A percentile compares a stretch with the other conserved stretches of the same genome.
phyloP scores from a whole-genome alignment of 92 coral and sea anemone genomes.

The Epizoanthus illoricatus region DNA sequence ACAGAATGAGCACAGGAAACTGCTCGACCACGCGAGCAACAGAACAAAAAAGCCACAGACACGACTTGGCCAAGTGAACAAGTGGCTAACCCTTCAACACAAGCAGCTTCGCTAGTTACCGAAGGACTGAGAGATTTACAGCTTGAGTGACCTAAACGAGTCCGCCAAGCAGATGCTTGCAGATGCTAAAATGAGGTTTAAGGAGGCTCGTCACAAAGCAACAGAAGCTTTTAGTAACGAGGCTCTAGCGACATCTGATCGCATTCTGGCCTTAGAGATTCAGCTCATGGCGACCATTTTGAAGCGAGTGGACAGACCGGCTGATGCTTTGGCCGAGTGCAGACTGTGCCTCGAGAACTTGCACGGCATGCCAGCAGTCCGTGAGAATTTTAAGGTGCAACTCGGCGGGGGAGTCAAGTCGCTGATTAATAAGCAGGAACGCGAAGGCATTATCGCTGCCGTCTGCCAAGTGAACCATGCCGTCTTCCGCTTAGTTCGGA shows the following conservation, averaged over 20 bases:
- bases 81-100: too few relatives aligned
- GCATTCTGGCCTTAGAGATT: constrained; percentile 47
- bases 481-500: constrained; percentile 9
- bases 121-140: not conserved
- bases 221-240: constrained; percentile 61
- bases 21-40: too few relatives aligned
- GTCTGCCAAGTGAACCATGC: constrained; percentile 29
- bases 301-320: constrained; percentile 37
- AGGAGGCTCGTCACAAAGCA: constrained; percentile 44
- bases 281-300: constrained; percentile 61
- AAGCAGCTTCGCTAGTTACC: not conserved
- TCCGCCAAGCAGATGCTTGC: not conserved
- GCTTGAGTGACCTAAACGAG: not conserved
- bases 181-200: constrained; percentile 39
- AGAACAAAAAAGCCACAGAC: too few relatives aligned
- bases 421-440: constrained; percentile 24
- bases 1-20: too few relatives aligned
- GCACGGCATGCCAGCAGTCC: constrained; percentile 39
- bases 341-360: constrained; percentile 43
- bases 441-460: constrained; percentile 23
- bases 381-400: not conserved
- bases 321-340: constrained; percentile 33
- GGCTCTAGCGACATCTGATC: constrained; percentile 43
- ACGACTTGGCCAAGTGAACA: too few relatives aligned
- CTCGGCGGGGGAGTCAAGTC: constrained; percentile 7